These are phyloP conservation scores for Meteorus cinctellus DNA, from an alignment of 2,888 invertebrate species.

Conservation along the genomic window DNA sequence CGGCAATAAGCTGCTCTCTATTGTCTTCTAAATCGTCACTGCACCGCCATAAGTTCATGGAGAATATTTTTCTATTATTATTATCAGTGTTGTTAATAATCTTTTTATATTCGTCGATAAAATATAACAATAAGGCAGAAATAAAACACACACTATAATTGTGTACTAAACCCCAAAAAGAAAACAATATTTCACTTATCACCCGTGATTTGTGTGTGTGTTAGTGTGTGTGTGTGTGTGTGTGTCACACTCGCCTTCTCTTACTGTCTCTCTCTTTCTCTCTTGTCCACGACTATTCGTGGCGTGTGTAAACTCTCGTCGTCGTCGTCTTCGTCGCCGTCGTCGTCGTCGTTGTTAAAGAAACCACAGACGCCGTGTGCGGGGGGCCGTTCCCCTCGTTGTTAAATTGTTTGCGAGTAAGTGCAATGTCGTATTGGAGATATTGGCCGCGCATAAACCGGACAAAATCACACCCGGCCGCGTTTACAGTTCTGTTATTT, in stretches of 20 bases:
- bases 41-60: slow-evolving; percentile 60
- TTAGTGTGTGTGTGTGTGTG: slow-evolving; percentile 6
- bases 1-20: slow-evolving; percentile 58
- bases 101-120: slow-evolving; percentile 13
- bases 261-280: not conserved
- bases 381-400: slow-evolving; percentile 47
- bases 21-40: slow-evolving; percentile 57
- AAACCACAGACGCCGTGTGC: slow-evolving; percentile 44
- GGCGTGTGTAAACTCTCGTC: slow-evolving; percentile 43
- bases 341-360: slow-evolving; percentile 38
- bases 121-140: not conserved
- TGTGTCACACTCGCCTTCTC: slow-evolving; percentile 30
- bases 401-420: slow-evolving; percentile 31
- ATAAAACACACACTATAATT: slow-evolving; percentile 39
- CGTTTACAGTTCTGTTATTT: slow-evolving; percentile 26
- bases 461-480: slow-evolving; percentile 15
- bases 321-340: slow-evolving; percentile 11
- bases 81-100: not conserved
- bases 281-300: slow-evolving; percentile 45
- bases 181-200: slow-evolving; percentile 22
- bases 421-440: slow-evolving; percentile 18
- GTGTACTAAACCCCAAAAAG: slow-evolving; percentile 3
- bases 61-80: slow-evolving; percentile 18
- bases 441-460: not conserved
- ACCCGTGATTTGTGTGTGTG: slow-evolving; percentile 28